These are phyloP conservation scores for Bostrychus sinensis DNA, from an alignment of 2,113 vertebrate species.

Conservation along the genomic window DNA sequence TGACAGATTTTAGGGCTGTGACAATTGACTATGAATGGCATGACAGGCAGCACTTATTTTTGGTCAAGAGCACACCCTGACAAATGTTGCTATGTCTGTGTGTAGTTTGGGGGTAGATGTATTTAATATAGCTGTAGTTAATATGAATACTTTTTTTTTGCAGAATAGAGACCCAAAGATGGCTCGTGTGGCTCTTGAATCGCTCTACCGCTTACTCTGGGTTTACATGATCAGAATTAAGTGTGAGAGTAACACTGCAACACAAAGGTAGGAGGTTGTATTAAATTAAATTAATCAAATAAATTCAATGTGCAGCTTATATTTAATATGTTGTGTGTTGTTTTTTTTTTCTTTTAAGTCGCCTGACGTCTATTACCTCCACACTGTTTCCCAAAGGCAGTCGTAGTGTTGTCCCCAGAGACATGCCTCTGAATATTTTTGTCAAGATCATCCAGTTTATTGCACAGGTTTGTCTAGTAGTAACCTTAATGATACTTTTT, in stretches of 20 bases:
- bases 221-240: constrained; percentile 99
- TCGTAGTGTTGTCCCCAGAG: constrained; percentile 94
- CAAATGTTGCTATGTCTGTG: background rate
- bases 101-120: background rate
- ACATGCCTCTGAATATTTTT: constrained; percentile 99
- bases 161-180: constrained; percentile 99
- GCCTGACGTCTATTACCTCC: constrained; percentile 95
- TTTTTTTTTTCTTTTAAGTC: constrained; percentile 74
- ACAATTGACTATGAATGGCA: background rate
- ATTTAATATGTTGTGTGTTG: background rate
- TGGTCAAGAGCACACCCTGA: background rate
- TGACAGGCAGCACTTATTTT: background rate
- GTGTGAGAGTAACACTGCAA: constrained; percentile 99
- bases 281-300: background rate
- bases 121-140: background rate
- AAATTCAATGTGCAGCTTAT: background rate
- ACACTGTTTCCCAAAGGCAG: constrained; percentile 98
- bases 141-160: constrained; percentile 51
- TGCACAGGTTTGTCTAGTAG: constrained; percentile 86
- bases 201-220: constrained; percentile 96
- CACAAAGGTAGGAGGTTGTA: constrained; percentile 86
- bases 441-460: constrained; percentile 99
- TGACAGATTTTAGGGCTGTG: constrained; percentile 5
- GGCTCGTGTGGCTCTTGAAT: constrained; percentile 98
- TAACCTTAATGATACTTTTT: too few relatives aligned